phyloP scores from a whole-genome alignment of 2,888 invertebrate genomes.

The Diaprepes abbreviatus region DNA sequence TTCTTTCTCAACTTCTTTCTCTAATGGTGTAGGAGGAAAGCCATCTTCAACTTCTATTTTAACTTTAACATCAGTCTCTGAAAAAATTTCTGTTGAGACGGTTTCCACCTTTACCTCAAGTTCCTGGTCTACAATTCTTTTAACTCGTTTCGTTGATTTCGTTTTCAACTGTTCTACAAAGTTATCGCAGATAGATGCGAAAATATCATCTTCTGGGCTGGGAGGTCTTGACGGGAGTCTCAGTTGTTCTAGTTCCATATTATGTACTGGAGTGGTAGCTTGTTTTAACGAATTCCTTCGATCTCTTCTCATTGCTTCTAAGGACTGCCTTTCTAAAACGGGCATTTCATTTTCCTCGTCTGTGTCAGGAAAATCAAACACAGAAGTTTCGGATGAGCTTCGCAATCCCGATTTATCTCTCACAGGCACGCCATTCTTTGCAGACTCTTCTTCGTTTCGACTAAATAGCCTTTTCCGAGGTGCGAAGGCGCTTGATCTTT shows the following conservation, averaged over 20 bases:
- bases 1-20: constrained; percentile 18
- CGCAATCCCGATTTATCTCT: constrained; percentile 69
- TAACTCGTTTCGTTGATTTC: constrained; percentile 71
- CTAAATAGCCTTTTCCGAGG: constrained; percentile 73
- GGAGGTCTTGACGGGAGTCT: constrained; percentile 52
- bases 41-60: constrained; percentile 41
- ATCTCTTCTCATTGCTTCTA: constrained; percentile 75
- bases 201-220: constrained; percentile 69
- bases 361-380: constrained; percentile 76
- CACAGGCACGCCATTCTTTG: constrained; percentile 62
- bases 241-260: constrained; percentile 8
- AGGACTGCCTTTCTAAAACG: constrained; percentile 75
- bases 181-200: constrained; percentile 82
- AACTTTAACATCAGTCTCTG: constrained; percentile 54
- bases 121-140: constrained; percentile 57
- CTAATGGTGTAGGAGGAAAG: neutral
- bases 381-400: constrained; percentile 75
- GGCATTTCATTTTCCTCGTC: constrained; percentile 76
- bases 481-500: constrained; percentile 58
- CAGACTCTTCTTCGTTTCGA: constrained; percentile 70
- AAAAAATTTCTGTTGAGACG: constrained; percentile 60
- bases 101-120: constrained; percentile 47
- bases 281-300: constrained; percentile 74
- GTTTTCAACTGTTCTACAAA: constrained; percentile 82
- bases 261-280: constrained; percentile 64